Evolutionary conservation across 2,797 vertebrate genomes (phyloP), one percentile per base, ranked within the genome.

Genomic region (Peromyscus aztecus): DNA sequence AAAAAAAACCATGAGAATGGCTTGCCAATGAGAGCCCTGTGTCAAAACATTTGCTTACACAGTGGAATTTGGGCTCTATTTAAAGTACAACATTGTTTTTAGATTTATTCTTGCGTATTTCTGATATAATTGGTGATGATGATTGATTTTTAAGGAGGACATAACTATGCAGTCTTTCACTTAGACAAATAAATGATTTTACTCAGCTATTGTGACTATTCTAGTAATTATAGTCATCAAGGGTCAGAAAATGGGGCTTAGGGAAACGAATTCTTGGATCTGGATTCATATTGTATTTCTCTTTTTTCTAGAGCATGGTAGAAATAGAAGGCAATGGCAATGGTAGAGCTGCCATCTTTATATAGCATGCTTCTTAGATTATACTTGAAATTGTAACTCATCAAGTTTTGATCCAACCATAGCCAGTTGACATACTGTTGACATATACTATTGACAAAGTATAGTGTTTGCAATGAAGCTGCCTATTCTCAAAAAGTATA

Each of bases 61-160:
- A 59, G 11, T 67, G 24, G 29, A 81, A 92, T 84, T 83, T n/a
- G 6, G 29, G 7, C 29, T 93, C 1, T 16, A 73, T 4, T 80
- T 59, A n/a, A 61, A 49, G 13, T 24, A 11, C 2, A 86, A 29
- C 0, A 0, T 69, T 84, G n/a, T 59, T 93, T 81, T 63, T 76
- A 19, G n/a, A 91, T 77, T 69, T 37, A 55, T 89, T n/a, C 55
- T 95, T 95, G 6, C 11, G 77, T 92, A 40, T 86, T 92, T 55
- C 19, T 92, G 19, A 69, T 78, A 73, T 10, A 90, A 46, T 69
- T 91, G 65, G 52, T 57, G 14, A 69, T 78, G 31, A 84, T n/a
- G 1, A 31, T n/a, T 59, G 61, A 31, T 31, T 46, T 90, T 92
- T 94, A 88, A 7, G 43, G 52, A 77, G 40, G 17, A 76, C n/a